These are phyloP conservation scores for Melanotaenia maccullochi DNA, from an alignment of 2,797 vertebrate genomes.

Conservation along the genomic window DNA sequence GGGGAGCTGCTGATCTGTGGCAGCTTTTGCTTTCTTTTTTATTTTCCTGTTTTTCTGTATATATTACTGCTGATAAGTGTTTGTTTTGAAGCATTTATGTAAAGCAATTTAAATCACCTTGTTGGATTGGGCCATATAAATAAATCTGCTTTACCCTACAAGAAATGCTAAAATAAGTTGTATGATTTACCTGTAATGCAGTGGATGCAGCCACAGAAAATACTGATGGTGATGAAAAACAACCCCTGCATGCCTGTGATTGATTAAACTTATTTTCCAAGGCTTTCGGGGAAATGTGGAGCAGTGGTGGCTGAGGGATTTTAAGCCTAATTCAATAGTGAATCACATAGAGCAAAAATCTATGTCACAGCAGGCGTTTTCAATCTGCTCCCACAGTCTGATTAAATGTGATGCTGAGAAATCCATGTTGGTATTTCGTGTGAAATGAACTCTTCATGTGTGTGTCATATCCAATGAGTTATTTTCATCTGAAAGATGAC, in stretches of 20 bases:
- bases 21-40: too few species aligned
- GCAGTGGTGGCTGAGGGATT: slow-evolving; percentile 7
- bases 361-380: slow-evolving; percentile 6
- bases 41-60: too few species aligned
- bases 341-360: neutral
- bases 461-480: neutral
- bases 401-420: neutral
- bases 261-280: slow-evolving; percentile 16
- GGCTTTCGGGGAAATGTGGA: slow-evolving; percentile 6
- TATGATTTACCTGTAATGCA: neutral
- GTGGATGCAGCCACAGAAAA: slow-evolving; percentile 10
- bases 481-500: neutral
- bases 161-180: neutral
- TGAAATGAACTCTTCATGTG: neutral
- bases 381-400: neutral
- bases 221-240: slow-evolving; percentile 6
- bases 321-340: slow-evolving; percentile 9
- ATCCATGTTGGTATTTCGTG: neutral
- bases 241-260: neutral
- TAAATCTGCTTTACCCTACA: neutral
- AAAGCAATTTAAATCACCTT: neutral
- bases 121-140: neutral
- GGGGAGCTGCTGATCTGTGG: too few species aligned
- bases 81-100: neutral
- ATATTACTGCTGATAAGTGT: too few species aligned